A percentile compares a stretch with the other conserved stretches of the same genome.
Conservation (phyloP, 2,797 vertebrate genomes). For the Lithobates sylvaticus region DNA sequence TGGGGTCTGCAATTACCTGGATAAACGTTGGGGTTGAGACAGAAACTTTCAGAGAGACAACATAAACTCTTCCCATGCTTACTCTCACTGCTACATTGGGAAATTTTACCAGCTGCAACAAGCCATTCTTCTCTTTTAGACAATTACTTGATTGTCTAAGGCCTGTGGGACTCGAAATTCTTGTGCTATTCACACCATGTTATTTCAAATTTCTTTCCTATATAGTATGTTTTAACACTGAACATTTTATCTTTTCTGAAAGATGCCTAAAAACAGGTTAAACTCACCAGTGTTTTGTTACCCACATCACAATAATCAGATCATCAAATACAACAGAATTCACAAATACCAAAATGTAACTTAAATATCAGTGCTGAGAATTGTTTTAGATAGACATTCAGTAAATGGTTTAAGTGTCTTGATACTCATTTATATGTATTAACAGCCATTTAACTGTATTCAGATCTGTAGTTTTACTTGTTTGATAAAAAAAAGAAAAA, state of each 20-base stretch:
- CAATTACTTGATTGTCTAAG: background rate
- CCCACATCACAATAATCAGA: conserved; percentile 20
- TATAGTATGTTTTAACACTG: background rate
- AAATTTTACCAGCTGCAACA: background rate
- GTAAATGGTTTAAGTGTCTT: conserved; percentile 53
- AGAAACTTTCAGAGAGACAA: too few species aligned
- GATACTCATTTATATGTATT: conserved; percentile 53
- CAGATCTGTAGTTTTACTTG: conserved; percentile 50
- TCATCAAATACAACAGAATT: conserved; percentile 30
- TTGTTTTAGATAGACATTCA: conserved; percentile 55
- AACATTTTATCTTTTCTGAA: conserved; percentile 2
- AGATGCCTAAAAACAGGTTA: conserved; percentile 1
- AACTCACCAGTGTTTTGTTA: conserved; percentile 30
- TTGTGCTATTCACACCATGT: background rate
- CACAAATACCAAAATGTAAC: conserved; percentile 26
- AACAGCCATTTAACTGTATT: conserved; percentile 48
- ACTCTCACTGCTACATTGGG: background rate
- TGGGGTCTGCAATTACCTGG: background rate
- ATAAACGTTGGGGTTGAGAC: background rate
- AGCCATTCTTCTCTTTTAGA: too few species aligned
- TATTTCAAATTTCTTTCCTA: background rate
- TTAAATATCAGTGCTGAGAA: conserved; percentile 44
- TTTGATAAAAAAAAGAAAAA: conserved; percentile 44
- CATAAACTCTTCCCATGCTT: too few species aligned
- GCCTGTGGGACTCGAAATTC: background rate